A percentile compares a stretch with the other conserved stretches of the same genome.
These are phyloP conservation scores for Calephelis perditalis DNA, from an alignment of 2,888 invertebrate species.

Conservation along the genomic window DNA sequence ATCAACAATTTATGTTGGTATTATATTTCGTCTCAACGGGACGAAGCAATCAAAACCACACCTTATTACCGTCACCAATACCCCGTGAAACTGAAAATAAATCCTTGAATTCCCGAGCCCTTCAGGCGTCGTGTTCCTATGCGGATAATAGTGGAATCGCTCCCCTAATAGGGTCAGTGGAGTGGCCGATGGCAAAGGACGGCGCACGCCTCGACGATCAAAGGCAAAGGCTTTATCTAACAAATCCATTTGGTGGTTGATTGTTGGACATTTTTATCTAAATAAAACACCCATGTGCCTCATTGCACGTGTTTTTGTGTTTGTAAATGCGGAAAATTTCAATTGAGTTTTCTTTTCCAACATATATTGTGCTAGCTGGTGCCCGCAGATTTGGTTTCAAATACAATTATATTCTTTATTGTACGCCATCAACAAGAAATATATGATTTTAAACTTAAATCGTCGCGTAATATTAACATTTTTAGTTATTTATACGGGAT, in stretches of 20 bases:
- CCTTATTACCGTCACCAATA: conserved; percentile 42
- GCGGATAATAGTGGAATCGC: conserved; percentile 10
- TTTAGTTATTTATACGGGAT: too few relatives aligned
- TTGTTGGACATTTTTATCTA: conserved; percentile 13
- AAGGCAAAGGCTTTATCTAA: conserved; percentile 32
- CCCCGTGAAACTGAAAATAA: conserved; percentile 38
- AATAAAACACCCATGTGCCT: conserved; percentile 1
- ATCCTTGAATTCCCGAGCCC: conserved; percentile 26
- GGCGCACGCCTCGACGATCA: conserved; percentile 50
- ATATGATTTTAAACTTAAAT: too few relatives aligned
- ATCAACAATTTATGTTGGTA: neutral
- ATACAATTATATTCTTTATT: too few relatives aligned
- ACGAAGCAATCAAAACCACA: conserved; percentile 21
- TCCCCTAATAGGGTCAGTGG: conserved; percentile 25
- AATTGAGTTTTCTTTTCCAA: too few relatives aligned
- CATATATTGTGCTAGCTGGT: too few relatives aligned
- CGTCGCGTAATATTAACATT: too few relatives aligned
- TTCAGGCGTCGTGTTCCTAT: conserved; percentile 17
- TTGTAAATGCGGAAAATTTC: neutral
- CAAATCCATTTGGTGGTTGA: conserved; percentile 15
- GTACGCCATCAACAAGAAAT: too few relatives aligned
- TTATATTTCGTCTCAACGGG: conserved; percentile 5
- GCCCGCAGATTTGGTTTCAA: too few relatives aligned
- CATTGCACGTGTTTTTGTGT: neutral
- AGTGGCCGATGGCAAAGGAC: conserved; percentile 14